phyloP scores from a whole-genome alignment of 1,140 invertebrate genomes.

The Trinorchestia longiramus region DNA sequence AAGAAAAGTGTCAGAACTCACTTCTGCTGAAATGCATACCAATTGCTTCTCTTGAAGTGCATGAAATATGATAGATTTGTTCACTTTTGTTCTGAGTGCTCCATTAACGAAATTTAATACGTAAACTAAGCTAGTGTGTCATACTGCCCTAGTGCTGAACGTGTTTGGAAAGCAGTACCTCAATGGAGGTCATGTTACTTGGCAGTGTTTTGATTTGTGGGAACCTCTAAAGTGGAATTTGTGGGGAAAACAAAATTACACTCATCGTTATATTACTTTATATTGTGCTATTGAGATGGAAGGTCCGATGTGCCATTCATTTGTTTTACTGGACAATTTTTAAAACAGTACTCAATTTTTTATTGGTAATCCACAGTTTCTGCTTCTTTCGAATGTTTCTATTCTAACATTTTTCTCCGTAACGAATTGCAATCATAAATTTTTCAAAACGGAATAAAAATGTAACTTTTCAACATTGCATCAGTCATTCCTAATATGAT shows the following conservation, averaged over 20 bases:
- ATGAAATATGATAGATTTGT: neutral
- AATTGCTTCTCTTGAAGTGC: neutral
- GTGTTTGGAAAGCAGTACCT: neutral
- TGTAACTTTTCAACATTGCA: neutral
- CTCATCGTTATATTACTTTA: too few species aligned
- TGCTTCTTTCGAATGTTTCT: too few species aligned
- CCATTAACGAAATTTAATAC: neutral
- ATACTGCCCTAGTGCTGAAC: neutral
- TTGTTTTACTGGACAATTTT: too few species aligned
- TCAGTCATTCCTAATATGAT: neutral
- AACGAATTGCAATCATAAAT: neutral
- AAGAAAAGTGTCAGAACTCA: neutral
- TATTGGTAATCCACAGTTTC: too few species aligned
- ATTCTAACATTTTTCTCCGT: too few species aligned
- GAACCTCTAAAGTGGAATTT: too few species aligned
- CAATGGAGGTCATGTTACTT: neutral
- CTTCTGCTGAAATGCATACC: neutral
- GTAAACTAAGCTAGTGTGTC: neutral
- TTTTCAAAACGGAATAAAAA: neutral
- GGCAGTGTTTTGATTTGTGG: too few species aligned
- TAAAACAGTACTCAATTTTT: too few species aligned
- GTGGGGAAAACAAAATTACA: too few species aligned
- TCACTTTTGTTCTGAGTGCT: neutral
- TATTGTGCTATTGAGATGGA: too few species aligned
- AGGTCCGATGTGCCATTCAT: too few species aligned